Evolutionary conservation across 2,888 invertebrate genomes (phyloP), one percentile per base, ranked within the genome.

Genomic region (Lycia hirtaria): DNA sequence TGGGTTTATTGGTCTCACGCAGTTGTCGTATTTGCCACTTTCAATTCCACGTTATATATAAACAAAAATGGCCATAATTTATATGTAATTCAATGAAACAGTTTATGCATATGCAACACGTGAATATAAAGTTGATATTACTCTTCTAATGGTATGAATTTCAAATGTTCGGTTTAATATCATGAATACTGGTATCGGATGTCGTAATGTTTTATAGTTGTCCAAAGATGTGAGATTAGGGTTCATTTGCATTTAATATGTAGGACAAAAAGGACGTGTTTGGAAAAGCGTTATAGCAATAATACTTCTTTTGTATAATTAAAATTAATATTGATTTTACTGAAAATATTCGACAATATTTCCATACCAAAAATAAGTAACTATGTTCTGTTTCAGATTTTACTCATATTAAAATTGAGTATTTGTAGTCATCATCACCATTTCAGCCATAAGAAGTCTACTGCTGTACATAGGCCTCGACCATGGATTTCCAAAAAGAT

Each of bases 181-280:
- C 24, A 47, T 51, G 48, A 35, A 37, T 43, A 61, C 56, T 56
- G 50, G 40, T 22, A 41, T 44, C 58, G 58, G 58, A 53, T 62
- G 62, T 52, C 40, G 52, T 58, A 52, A 56, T 38, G 49, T 56
- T 55, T 58, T 55, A 62, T 38, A 41, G 15, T 37, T 55, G 44
- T 41, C 32, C 35, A 24, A 47, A 41, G 48, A 52, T 57, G 35
- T 28, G 4, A 57, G 51, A 52, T 57, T 48, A 48, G 28, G 26
- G 4, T 9, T 50, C 17, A 40, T 56, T 51, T 51, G 38, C 44
- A 56, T 51, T 38, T n/a, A 20, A 32, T 48, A 44, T 37, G 37
- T 50, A 38, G 28, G 45, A 19, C 17, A 33, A 9, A 22, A 7
- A 45, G 44, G 52, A 44, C 37, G 14, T 52, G n/a, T 30, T 12